Percentiles rank a stretch among this genome's conserved stretches.
Conservation (phyloP, 1,140 invertebrate genomes). For the Ostrea denselamellosa region DNA sequence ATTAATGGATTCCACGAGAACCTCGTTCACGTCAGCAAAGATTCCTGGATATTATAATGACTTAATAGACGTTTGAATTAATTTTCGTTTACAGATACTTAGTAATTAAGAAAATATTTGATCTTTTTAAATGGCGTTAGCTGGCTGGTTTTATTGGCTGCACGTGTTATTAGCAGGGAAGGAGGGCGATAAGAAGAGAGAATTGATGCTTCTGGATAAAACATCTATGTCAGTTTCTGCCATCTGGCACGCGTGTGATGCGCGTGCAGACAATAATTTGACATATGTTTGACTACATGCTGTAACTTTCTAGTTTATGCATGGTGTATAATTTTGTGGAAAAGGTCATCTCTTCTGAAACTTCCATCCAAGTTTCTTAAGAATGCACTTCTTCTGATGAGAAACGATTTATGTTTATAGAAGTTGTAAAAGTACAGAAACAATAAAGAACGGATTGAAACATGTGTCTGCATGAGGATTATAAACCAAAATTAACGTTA, state of each 20-base stretch:
- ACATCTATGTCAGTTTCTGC: constrained; percentile 37
- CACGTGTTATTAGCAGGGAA: constrained; percentile 11
- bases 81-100: constrained; percentile 12
- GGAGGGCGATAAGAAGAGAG: background rate
- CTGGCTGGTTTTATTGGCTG: background rate
- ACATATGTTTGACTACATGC: constrained; percentile 25
- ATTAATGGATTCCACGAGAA: background rate
- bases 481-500: background rate
- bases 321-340: background rate
- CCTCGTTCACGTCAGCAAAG: background rate
- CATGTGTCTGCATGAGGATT: background rate
- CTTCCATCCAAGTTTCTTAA: background rate
- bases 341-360: background rate
- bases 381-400: background rate
- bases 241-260: constrained; percentile 13
- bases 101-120: constrained; percentile 25
- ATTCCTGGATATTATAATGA: background rate
- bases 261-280: constrained; percentile 13
- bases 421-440: background rate
- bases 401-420: constrained; percentile 2
- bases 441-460: background rate
- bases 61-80: constrained; percentile 2
- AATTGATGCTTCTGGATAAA: background rate
- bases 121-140: constrained; percentile 13
- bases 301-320: background rate